Evolutionary conservation across 2,113 vertebrate species (phyloP).

Genomic region (Lagopus muta): DNA sequence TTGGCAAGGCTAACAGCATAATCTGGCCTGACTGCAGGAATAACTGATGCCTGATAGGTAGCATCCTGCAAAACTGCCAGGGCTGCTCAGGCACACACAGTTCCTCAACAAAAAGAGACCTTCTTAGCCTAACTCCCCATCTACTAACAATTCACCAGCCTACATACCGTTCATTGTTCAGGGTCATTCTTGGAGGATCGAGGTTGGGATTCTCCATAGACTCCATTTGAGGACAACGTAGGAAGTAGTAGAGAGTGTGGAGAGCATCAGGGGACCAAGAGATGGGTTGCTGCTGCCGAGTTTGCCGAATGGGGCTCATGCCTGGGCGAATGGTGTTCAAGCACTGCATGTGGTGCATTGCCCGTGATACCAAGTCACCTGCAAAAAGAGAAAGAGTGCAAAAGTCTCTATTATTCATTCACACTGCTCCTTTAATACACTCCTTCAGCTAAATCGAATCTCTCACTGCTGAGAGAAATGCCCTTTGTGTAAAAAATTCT

Average conservation of each 20-base stretch:
- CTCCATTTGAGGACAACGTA: constrained; percentile 98
- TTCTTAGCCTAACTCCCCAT: background rate
- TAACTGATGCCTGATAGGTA: constrained; percentile 16
- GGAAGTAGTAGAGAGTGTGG: constrained; percentile 98
- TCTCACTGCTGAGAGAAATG: background rate
- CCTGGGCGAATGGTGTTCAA: constrained; percentile 86
- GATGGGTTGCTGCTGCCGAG: constrained; percentile 89
- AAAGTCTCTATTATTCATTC: background rate
- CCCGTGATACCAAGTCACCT: constrained; percentile 97
- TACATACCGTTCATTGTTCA: constrained; percentile 93
- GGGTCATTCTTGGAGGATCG: constrained; percentile 94
- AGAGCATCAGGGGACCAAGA: constrained; percentile 96
- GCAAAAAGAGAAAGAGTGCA: background rate
- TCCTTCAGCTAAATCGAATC: background rate
- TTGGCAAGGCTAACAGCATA: constrained; percentile 5
- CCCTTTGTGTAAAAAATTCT: background rate
- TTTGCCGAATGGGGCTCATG: constrained; percentile 88
- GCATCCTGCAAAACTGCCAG: background rate
- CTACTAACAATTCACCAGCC: fast-evolving
- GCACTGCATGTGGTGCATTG: constrained; percentile 99
- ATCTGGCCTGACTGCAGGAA: constrained; percentile 44
- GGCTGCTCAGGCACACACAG: background rate
- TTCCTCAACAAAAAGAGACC: background rate
- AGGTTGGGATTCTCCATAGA: constrained; percentile 99
- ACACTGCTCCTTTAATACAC: fast-evolving